Evolutionary conservation across 2,797 vertebrate genomes (phyloP).

Genomic region (Pagetopsis macropterus): DNA sequence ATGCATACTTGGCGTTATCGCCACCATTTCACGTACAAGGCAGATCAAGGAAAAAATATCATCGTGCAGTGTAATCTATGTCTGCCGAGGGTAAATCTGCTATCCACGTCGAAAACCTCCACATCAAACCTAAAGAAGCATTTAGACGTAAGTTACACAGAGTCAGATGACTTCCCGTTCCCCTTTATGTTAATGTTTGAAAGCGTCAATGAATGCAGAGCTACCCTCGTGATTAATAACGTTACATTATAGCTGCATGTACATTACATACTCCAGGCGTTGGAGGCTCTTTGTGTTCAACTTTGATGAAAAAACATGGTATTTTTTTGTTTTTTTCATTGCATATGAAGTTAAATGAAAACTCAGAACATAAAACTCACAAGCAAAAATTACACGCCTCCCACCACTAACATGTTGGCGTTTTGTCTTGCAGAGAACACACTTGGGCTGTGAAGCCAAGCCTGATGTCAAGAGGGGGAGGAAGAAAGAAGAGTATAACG

Average conservation of each 20-base stretch:
- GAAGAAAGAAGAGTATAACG: conserved; percentile 73
- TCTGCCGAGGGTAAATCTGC: conserved; percentile 78
- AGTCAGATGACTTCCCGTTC: neutral
- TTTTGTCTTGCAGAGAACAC: conserved; percentile 74
- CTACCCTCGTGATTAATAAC: conserved; percentile 44
- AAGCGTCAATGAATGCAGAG: conserved; percentile 59
- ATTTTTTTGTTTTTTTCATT: neutral
- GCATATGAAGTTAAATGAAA: conserved; percentile 24
- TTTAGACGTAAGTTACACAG: conserved; percentile 76
- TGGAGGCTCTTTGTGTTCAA: conserved; percentile 26
- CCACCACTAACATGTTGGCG: conserved; percentile 4
- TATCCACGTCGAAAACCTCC: conserved; percentile 81
- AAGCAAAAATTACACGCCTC: neutral
- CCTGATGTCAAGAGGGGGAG: conserved; percentile 74
- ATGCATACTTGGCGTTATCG: conserved; percentile 80
- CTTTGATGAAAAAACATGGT: neutral
- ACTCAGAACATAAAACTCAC: neutral
- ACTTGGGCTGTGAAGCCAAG: conserved; percentile 77
- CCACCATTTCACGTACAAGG: conserved; percentile 84
- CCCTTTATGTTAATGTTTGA: conserved; percentile 45
- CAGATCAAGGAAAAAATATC: conserved; percentile 83
- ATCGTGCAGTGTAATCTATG: conserved; percentile 84
- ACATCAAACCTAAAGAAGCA: conserved; percentile 84
- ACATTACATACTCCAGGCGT: conserved; percentile 42
- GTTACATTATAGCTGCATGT: conserved; percentile 59